Percentiles rank a stretch among this genome's conserved stretches.
Evolutionary conservation across 2,888 invertebrate species (phyloP).

Genomic region (Frankliniella intonsa): DNA sequence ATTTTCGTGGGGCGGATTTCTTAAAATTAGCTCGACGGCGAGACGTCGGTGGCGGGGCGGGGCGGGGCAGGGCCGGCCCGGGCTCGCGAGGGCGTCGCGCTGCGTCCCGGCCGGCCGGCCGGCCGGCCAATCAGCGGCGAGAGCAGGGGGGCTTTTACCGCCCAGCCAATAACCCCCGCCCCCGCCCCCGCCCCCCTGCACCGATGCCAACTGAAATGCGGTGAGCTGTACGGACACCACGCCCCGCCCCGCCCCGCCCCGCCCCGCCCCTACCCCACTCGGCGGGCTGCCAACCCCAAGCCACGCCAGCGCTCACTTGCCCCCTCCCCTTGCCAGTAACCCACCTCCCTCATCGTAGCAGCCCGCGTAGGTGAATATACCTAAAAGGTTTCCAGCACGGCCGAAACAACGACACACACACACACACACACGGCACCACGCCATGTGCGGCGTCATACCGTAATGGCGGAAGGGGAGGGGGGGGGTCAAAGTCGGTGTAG

Average conservation of each 20-base stretch:
- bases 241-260: not conserved
- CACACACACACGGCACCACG: not conserved
- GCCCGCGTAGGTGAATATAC: not conserved
- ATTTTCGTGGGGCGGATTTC: not conserved
- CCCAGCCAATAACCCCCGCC: not conserved
- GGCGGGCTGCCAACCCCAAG: not conserved
- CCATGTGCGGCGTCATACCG: not conserved
- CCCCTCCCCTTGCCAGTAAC: not conserved
- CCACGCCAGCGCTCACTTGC: not conserved
- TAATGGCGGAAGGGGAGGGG: not conserved
- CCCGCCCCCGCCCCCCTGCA: not conserved
- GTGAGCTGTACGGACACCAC: not conserved
- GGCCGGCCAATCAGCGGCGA: not conserved
- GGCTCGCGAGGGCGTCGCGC: no score
- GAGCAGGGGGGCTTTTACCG: not conserved
- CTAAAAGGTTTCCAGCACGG: no score
- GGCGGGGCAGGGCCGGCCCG: not conserved
- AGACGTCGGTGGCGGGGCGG: not conserved
- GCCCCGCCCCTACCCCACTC: not conserved
- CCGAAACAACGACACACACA: no score
- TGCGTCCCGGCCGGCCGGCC: not conserved
- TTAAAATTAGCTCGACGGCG: slow-evolving; percentile 14
- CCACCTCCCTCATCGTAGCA: not conserved
- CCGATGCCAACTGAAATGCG: not conserved
- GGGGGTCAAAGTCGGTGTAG: not conserved